Conservation (phyloP, 2,888 invertebrate species). For the Tachina grossa region DNA sequence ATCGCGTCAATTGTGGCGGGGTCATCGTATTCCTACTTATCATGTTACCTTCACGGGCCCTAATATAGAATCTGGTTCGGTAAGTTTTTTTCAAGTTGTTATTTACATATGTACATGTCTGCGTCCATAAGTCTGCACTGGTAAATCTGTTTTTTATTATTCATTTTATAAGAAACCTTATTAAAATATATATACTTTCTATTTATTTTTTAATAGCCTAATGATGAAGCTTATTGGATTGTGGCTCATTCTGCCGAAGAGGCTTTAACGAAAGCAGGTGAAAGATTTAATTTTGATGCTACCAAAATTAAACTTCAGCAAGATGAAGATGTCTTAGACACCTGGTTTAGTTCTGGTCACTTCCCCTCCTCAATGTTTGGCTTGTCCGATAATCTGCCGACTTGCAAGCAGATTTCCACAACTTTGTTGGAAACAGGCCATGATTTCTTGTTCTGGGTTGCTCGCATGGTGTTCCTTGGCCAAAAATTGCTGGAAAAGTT, state of each 20-base stretch:
- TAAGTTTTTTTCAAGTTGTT: conserved; percentile 74
- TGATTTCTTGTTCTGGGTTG: conserved; percentile 99
- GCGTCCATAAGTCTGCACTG: conserved; percentile 39
- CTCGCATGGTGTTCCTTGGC: conserved; percentile 99
- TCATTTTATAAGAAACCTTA: too few species aligned
- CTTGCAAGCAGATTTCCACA: conserved; percentile 93
- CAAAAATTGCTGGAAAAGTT: conserved; percentile 93
- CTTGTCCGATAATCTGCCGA: conserved; percentile 93
- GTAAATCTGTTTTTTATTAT: too few species aligned
- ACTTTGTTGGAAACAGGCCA: conserved; percentile 97
- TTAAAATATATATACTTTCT: too few species aligned
- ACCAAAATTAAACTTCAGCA: conserved; percentile 86
- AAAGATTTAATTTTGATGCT: too few species aligned
- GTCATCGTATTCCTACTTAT: conserved; percentile 98
- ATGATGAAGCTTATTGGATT: too few species aligned
- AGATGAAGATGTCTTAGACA: conserved; percentile 98
- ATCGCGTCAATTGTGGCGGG: conserved; percentile 99
- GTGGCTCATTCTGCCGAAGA: too few species aligned
- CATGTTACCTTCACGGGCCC: conserved; percentile 86
- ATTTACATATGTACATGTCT: conserved; percentile 52
- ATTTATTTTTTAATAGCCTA: too few species aligned
- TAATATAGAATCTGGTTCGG: conserved; percentile 78
- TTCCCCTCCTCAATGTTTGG: conserved; percentile 98
- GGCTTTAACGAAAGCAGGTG: too few species aligned
- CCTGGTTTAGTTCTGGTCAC: conserved; percentile 99